Evolutionary conservation across 1,140 invertebrate genomes (phyloP).

Genomic region (Trachymyrmex septentrionalis): DNA sequence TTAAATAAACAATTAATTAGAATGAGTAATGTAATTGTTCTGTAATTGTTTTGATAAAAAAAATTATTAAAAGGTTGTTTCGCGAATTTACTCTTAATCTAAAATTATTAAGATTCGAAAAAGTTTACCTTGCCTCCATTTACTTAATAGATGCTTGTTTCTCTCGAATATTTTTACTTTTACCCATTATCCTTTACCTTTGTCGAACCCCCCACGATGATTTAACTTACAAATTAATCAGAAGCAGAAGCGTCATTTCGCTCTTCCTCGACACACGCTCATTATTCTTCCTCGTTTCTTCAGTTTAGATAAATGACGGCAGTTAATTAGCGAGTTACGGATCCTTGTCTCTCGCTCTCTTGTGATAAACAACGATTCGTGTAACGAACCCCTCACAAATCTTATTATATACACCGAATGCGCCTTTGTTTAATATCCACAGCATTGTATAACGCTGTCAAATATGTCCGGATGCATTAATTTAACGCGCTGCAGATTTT

Average conservation of each 20-base stretch:
- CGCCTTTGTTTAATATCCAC: slow-evolving; percentile 41
- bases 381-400: slow-evolving; percentile 23
- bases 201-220: slow-evolving; percentile 55
- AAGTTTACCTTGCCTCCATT: background rate
- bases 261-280: slow-evolving; percentile 22
- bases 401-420: slow-evolving; percentile 28
- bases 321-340: slow-evolving; percentile 64
- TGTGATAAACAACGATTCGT: slow-evolving; percentile 15
- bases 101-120: background rate
- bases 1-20: background rate
- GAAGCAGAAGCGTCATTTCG: slow-evolving; percentile 40
- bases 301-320: slow-evolving; percentile 56
- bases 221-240: slow-evolving; percentile 71
- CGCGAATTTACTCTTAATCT: background rate
- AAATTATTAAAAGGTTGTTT: too few species aligned
- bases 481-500: slow-evolving; percentile 35
- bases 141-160: background rate
- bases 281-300: slow-evolving; percentile 60
- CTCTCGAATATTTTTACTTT: slow-evolving; percentile 48
- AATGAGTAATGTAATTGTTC: background rate
- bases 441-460: slow-evolving; percentile 23
- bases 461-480: slow-evolving; percentile 38
- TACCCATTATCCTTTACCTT: slow-evolving; percentile 65
- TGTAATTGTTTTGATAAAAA: background rate
- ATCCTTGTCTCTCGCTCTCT: slow-evolving; percentile 20